Evolutionary conservation across 2,797 vertebrate species (phyloP), one percentile per base, ranked within the genome.

Genomic region (Pangasius macronema): DNA sequence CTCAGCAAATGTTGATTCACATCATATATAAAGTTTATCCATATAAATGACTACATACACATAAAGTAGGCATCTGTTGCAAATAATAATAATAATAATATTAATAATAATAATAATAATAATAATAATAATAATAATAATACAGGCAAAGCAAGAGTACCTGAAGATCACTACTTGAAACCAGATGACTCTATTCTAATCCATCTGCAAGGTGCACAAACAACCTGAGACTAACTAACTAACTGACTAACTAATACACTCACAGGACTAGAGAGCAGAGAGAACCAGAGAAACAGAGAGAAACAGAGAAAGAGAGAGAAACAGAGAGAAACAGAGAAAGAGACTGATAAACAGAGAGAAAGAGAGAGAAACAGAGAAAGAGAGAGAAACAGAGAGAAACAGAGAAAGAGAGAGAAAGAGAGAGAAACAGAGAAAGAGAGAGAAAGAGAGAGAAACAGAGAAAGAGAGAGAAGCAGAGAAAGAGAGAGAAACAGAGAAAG

Each of bases 141-240:
- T 61, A 57, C 20, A 59, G 39, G 36, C 24, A 65, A 70, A 70
- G 61, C 46, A 55, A 55, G 33, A 53, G 46, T 77, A 81, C 61
- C 9, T 86, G 63, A 42, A 59, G 88, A 30, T 76, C 59, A 87
- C 75, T 87, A 97, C 97, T 89, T 97, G 97, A 14, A 98, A 93
- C 87, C 97, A 96, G 93, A 98, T 98, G 92, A 98, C 97, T 92
- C 97, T 95, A 93, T 98, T 99, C 97, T 97, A 99, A 91, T 99
- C 97, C 63, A 97, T 97, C 93, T 98, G 97, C 97, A 94, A 98
- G 93, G 92, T 98, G 96, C 84, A 98, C 97, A 94, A 99, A 98
- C 94, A 99, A 97, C 93, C 98, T 99, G 0, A 97, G 97, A 92
- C 97, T 53, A 51, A 76, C 3, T 99, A 93, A 99, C n/a, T n/a